Percentiles rank a stretch among this genome's conserved stretches.
phyloP scores from a whole-genome alignment of 2,888 invertebrate genomes.

The Polydesmus complanatus region DNA sequence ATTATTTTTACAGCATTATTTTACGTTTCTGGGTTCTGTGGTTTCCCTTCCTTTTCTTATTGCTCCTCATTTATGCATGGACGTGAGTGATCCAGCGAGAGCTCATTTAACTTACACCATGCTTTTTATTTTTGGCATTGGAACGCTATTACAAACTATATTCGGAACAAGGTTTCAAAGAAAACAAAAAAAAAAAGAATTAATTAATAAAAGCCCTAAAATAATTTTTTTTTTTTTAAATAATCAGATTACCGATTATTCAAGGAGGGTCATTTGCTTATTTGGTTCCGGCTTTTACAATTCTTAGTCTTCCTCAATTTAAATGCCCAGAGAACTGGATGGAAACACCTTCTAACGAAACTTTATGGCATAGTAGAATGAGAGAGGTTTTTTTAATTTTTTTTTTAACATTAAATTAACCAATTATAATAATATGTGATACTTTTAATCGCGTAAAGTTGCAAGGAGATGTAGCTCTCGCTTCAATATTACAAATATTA shows the following conservation, averaged over 20 bases:
- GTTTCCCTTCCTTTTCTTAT: conserved; percentile 23
- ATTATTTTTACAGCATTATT: conserved; percentile 21
- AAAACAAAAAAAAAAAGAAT: no score
- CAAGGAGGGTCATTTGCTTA: conserved; percentile 62
- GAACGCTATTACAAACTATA: conserved; percentile 57
- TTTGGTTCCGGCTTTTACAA: conserved; percentile 60
- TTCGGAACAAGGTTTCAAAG: conserved; percentile 57
- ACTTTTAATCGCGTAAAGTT: conserved; percentile 35
- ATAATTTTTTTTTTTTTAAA: neutral
- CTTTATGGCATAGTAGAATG: conserved; percentile 56
- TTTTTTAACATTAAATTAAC: neutral
- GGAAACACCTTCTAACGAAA: neutral
- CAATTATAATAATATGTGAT: neutral
- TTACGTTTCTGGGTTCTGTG: conserved; percentile 24
- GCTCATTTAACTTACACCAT: conserved; percentile 66
- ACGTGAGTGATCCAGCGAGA: conserved; percentile 53
- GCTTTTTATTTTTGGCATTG: conserved; percentile 63
- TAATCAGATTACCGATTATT: conserved; percentile 25
- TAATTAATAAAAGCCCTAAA: no score
- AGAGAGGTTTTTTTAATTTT: conserved; percentile 38
- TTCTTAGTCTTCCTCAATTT: conserved; percentile 55
- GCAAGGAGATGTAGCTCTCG: conserved; percentile 67
- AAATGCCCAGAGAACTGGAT: conserved; percentile 51
- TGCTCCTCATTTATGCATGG: conserved; percentile 22
- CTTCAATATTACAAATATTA: conserved; percentile 58